Evolutionary conservation across 2,888 invertebrate species (phyloP).

Genomic region (Crepidodera aurea): DNA sequence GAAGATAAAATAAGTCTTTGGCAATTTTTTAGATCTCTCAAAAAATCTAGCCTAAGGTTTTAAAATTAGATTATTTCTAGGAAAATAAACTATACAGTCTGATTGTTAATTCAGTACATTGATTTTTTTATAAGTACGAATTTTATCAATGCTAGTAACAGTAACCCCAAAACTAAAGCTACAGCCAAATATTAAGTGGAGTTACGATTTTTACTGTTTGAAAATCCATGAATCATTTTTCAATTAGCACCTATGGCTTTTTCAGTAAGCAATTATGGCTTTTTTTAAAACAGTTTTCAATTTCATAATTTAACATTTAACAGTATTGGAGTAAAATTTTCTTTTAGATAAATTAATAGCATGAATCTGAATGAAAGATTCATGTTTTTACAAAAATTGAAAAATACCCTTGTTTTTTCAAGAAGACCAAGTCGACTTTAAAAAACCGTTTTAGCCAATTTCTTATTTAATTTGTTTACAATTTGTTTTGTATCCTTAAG

Average conservation of each 20-base stretch:
- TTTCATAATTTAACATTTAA: too few relatives aligned
- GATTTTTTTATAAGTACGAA: slow-evolving; percentile 6
- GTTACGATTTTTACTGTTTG: too few relatives aligned
- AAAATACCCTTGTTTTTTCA: too few relatives aligned
- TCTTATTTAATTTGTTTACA: not conserved
- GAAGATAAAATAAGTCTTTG: slow-evolving; percentile 13
- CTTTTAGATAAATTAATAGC: too few relatives aligned
- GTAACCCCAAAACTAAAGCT: not conserved
- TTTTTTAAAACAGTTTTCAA: too few relatives aligned
- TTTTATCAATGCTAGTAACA: not conserved
- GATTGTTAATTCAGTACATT: slow-evolving; percentile 7
- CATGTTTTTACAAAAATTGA: not conserved
- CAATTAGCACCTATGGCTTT: too few relatives aligned
- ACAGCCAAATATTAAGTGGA: not conserved
- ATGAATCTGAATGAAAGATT: too few relatives aligned
- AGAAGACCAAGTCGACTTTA: not conserved
- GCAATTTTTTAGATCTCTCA: not conserved
- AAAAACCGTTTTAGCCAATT: not conserved
- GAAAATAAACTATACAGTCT: slow-evolving; percentile 5
- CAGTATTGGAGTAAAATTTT: too few relatives aligned
- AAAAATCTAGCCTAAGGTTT: not conserved
- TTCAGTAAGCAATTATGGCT: too few relatives aligned
- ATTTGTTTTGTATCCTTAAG: not conserved
- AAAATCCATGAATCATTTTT: too few relatives aligned
- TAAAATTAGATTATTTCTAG: not conserved